Percentiles rank a stretch among this genome's conserved stretches.
phyloP scores from a whole-genome alignment of 2,797 vertebrate genomes.

The Malurus leucopterus region DNA sequence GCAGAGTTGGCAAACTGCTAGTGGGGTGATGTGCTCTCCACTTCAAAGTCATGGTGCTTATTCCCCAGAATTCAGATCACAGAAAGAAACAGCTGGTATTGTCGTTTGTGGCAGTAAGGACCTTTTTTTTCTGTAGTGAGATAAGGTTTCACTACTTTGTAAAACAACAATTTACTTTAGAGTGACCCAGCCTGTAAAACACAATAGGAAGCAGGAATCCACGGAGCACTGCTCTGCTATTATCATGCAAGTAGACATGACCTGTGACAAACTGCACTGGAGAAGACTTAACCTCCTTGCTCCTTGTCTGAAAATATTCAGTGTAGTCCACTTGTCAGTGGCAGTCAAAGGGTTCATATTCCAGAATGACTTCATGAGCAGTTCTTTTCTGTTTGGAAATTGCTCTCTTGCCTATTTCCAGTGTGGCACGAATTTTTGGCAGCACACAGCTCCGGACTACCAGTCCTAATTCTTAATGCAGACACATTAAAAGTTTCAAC shows the following conservation, averaged over 20 bases:
- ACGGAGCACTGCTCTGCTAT: constrained; percentile 57
- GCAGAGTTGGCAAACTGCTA: constrained; percentile 73
- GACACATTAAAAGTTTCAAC: neutral
- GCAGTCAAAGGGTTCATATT: constrained; percentile 47
- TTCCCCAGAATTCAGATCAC: constrained; percentile 70
- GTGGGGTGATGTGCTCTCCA: constrained; percentile 69
- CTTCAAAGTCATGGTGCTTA: constrained; percentile 76
- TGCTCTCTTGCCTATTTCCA: neutral
- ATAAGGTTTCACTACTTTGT: constrained; percentile 82
- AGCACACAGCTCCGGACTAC: neutral
- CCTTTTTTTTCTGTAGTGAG: constrained; percentile 58
- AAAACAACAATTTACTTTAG: constrained; percentile 78
- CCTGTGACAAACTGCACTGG: constrained; percentile 80
- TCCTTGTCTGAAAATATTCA: constrained; percentile 60
- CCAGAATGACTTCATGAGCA: neutral
- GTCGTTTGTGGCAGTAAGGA: constrained; percentile 70
- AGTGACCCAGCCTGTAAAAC: constrained; percentile 80
- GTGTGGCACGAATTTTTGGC: accelerated
- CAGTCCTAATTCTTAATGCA: neutral
- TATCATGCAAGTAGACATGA: constrained; percentile 75
- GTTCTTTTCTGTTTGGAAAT: neutral
- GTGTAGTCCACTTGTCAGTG: constrained; percentile 11
- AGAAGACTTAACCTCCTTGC: constrained; percentile 88
- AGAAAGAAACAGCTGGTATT: constrained; percentile 80
- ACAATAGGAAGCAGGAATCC: constrained; percentile 75